Conservation (phyloP, 1,140 invertebrate genomes). For the Pomacea maculata region DNA sequence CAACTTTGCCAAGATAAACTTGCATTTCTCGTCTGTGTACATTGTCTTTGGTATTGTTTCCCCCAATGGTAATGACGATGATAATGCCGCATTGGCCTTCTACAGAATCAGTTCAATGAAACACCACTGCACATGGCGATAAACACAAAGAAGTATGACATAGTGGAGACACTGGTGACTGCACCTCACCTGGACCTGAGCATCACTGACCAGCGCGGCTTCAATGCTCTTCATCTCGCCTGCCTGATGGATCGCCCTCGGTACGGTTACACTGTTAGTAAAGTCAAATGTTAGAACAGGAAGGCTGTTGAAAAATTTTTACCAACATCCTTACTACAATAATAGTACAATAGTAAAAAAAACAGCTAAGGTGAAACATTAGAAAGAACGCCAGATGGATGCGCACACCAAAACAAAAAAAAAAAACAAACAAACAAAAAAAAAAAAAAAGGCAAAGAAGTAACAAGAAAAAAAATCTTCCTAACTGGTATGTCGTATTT, state of each 20-base stretch:
- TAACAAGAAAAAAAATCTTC: no score
- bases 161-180: not conserved
- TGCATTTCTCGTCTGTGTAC: not conserved
- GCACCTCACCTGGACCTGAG: not conserved
- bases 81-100: not conserved
- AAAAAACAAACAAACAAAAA: no score
- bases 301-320: no score
- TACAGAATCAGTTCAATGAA: not conserved
- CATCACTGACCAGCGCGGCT: not conserved
- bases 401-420: no score
- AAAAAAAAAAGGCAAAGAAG: no score
- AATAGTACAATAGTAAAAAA: no score
- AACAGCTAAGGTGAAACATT: no score
- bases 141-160: not conserved
- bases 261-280: not conserved
- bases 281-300: no score
- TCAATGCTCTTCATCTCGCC: not conserved
- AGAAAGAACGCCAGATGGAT: no score
- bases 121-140: slow-evolving; percentile 18
- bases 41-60: not conserved
- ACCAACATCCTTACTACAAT: no score
- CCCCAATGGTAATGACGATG: no score
- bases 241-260: not conserved
- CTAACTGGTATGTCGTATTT: no score
- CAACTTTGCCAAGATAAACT: not conserved